Evolutionary conservation across 2,888 invertebrate species (phyloP), one percentile per base, ranked within the genome.

Genomic region (Diadegma fenestrale): DNA sequence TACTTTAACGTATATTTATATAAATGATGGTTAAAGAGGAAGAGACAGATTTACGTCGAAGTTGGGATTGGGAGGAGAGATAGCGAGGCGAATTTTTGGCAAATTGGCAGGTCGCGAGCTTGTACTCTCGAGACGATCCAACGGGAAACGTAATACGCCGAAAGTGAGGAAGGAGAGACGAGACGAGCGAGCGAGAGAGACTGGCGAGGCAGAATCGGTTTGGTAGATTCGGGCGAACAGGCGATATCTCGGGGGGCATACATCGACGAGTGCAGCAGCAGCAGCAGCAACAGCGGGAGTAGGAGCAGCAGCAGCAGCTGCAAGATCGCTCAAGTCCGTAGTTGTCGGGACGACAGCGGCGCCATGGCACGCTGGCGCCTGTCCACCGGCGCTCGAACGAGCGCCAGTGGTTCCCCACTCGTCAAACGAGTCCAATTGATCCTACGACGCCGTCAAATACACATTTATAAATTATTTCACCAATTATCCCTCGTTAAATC

Each of bases 51-150:
- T 51, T 37, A 33, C 37, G 61, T 22, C 45, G 54, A 61, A 58
- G 69, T 48, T 43, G 58, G 30, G 48, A 61, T 48, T 61, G 61
- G 51, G 64, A 73, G 41, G 51, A 19, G 64, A 48, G 72, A 77
- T 41, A 69, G 64, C 17, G 54, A 41, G 68, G 12, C 22, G 61
- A 69, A 69, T 89, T 85, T 88, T 86, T 86, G 84, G 85, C 79
- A 84, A 82, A 85, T 80, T 85, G 85, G 82, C 80, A 79, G 72
- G 85, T 81, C 85, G 82, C 85, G 82, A 81, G 85, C 81, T 87
- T 85, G 83, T 82, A 58, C 64, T 75, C 77, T 73, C 83, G 77
- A 86, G 87, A 85, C 77, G 77, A 77, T 26, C 81, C 68, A 77
- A 75, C 81, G 69, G 66, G 80, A 77, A 77, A 75, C 76, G 48